Evolutionary conservation across 2,888 invertebrate species (phyloP), one percentile per base, ranked within the genome.

Genomic region (Trachelus troglodyta): DNA sequence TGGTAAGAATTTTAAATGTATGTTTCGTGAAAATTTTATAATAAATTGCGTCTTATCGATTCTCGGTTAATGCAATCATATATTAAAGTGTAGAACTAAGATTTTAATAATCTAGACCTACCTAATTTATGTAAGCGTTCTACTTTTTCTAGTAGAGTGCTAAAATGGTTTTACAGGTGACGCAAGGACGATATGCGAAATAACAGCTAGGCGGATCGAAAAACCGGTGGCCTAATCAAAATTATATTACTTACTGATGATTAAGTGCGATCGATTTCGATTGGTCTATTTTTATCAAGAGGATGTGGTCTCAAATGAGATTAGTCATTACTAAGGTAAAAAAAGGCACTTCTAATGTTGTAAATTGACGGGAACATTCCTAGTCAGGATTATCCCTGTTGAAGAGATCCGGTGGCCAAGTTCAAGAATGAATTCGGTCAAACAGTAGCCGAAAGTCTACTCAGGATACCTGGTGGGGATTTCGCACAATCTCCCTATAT

Each of bases 401-500:
- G 69, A 73, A 80, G 74, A 75, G 77, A 78, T 80, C 82, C 81
- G 82, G 81, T 84, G 85, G 82, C 83, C 86, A 86, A 86, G 86
- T 86, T 86, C 86, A 85, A 86, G 86, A 83, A 76, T 82, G 81
- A 80, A 75, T 78, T 81, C 77, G 79, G 76, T 34, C 80, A 79
- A 76, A 81, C 77, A 79, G 11, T 9, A 15, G 33, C 30, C 12
- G 30, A 69, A 69, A 69, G 69, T 69, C 11, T 33, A 15, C 4
- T 11, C 11, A 30, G 30, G 69, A 30, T 11, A 6, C 30, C 31
- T 30, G 30, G 69, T 69, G 69, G 69, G 69, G 33, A 69, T 30
- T 30, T 30, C 12, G 69, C 15, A 30, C 69, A 30, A 12, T 15
- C 12, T 30, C 69, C 69, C 31, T 91, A 91, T 91, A 91, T 89